A percentile compares a stretch with the other conserved stretches of the same genome.
Evolutionary conservation across 2,888 invertebrate genomes (phyloP).

Genomic region (Dryadula phaetusa): DNA sequence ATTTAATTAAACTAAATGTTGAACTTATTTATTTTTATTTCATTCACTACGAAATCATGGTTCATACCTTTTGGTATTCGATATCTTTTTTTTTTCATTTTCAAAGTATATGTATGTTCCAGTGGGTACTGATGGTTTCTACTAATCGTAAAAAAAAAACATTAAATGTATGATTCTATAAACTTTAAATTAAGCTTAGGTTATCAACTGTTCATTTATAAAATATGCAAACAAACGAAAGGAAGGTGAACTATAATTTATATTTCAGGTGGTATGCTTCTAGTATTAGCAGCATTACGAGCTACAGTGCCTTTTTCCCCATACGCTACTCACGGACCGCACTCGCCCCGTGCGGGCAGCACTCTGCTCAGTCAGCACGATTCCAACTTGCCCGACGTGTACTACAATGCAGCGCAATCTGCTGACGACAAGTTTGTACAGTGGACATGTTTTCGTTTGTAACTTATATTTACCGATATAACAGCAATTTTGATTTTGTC

Average conservation of each 20-base stretch:
- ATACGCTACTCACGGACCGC: conserved; percentile 75
- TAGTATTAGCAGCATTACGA: conserved; percentile 71
- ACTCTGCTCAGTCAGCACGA: conserved; percentile 77
- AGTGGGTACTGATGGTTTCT: too few relatives aligned
- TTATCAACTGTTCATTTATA: not conserved
- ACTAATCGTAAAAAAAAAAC: too few relatives aligned
- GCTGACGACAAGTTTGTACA: conserved; percentile 65
- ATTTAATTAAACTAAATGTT: too few relatives aligned
- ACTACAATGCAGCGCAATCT: conserved; percentile 73
- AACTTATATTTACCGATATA: conserved; percentile 5
- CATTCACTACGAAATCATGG: too few relatives aligned
- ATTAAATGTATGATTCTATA: too few relatives aligned
- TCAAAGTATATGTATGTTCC: too few relatives aligned
- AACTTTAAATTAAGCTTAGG: too few relatives aligned
- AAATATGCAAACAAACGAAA: not conserved
- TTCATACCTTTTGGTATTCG: too few relatives aligned
- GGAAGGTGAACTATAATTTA: not conserved
- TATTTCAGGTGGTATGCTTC: conserved; percentile 69
- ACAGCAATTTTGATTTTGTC: not conserved
- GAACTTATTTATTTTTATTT: too few relatives aligned
- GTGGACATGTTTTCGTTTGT: conserved; percentile 3
- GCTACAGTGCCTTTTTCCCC: conserved; percentile 79
- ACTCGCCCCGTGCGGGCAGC: conserved; percentile 76
- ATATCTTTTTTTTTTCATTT: too few relatives aligned
- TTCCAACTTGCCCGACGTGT: conserved; percentile 74